A percentile compares a stretch with the other conserved stretches of the same genome.
Conservation (phyloP, 2,113 vertebrate genomes). For the Salvelinus namaycush region DNA sequence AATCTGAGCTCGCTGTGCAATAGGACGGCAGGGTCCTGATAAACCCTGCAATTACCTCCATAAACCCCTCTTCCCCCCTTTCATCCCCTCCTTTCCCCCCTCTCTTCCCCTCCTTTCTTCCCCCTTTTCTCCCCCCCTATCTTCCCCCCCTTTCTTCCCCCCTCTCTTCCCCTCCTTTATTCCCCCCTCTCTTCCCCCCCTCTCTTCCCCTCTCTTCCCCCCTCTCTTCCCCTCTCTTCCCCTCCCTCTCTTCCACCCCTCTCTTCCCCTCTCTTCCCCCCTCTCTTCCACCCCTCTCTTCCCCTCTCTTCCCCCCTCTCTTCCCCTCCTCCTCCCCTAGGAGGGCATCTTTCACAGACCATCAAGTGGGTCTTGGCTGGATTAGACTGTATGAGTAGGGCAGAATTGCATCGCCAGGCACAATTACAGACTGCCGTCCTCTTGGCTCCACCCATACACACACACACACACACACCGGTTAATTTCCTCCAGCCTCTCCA, state of each 20-base stretch:
- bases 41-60: conserved; percentile 63
- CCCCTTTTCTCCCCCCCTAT: background rate
- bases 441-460: conserved; percentile 20
- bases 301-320: background rate
- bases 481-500: conserved; percentile 51
- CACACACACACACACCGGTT: conserved; percentile 25
- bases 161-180: background rate
- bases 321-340: background rate
- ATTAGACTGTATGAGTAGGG: conserved; percentile 40
- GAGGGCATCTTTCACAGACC: conserved; percentile 52
- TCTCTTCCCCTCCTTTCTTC: background rate
- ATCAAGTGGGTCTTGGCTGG: conserved; percentile 35
- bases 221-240: background rate
- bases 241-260: conserved; percentile 6
- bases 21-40: conserved; percentile 28
- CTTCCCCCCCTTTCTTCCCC: background rate
- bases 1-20: conserved; percentile 38
- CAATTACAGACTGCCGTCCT: conserved; percentile 68
- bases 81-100: background rate
- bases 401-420: conserved; percentile 42
- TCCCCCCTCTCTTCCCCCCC: background rate
- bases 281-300: background rate
- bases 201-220: background rate
- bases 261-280: background rate
- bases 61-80: conserved; percentile 16